A percentile compares a stretch with the other conserved stretches of the same genome.
Conservation (phyloP, 2,797 vertebrate genomes). For the Phrynocephalus vlangalii region DNA sequence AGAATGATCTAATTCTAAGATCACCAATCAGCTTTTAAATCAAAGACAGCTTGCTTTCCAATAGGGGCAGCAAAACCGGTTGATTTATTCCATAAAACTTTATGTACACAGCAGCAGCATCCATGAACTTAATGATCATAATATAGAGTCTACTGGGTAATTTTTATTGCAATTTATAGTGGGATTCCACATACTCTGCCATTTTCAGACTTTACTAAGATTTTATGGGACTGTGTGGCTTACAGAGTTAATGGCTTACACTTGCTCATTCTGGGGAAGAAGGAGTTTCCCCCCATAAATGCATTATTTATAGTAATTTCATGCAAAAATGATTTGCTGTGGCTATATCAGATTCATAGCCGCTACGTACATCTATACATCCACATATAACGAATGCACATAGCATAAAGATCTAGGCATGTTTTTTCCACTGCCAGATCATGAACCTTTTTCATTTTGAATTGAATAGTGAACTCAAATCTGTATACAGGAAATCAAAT, state of each 20-base stretch:
- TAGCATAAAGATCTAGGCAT: conserved; percentile 11
- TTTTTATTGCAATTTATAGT: conserved; percentile 82
- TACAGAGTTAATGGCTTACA: conserved; percentile 65
- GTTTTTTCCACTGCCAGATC: conserved; percentile 38
- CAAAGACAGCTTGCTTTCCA: conserved; percentile 70
- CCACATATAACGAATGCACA: conserved; percentile 39
- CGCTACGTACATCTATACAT: conserved; percentile 27
- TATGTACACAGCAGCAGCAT: conserved; percentile 80
- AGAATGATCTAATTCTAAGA: conserved; percentile 54
- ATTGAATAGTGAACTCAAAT: conserved; percentile 43
- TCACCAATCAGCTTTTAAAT: conserved; percentile 75
- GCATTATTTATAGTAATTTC: conserved; percentile 64
- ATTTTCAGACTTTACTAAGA: conserved; percentile 78
- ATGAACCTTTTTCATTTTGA: conserved; percentile 49
- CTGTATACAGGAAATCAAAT: conserved; percentile 35
- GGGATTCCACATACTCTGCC: conserved; percentile 77
- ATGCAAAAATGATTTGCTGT: conserved; percentile 63
- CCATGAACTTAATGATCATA: conserved; percentile 79
- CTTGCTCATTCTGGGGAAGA: conserved; percentile 60
- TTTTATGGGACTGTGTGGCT: conserved; percentile 73
- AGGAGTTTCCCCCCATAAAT: conserved; percentile 31
- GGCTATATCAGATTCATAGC: conserved; percentile 47
- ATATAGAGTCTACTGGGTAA: conserved; percentile 77
- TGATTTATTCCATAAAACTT: conserved; percentile 84
- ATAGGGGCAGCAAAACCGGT: conserved; percentile 70